These are phyloP conservation scores for Platycheirus rosarum DNA, from an alignment of 2,888 invertebrate genomes.

Conservation along the genomic window DNA sequence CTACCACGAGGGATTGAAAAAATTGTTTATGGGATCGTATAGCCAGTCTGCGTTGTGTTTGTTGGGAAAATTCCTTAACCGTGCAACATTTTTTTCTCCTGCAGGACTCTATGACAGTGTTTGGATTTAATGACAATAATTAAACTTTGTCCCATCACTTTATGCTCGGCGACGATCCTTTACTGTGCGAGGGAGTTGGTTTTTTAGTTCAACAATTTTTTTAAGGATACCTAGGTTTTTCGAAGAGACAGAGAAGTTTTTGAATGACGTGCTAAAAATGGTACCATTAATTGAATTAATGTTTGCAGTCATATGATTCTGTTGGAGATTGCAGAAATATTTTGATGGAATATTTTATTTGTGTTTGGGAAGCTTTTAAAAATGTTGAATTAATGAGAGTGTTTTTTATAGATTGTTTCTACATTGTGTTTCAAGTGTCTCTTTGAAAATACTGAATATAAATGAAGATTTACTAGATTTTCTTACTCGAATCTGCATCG, in stretches of 20 bases:
- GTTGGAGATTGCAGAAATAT: slow-evolving; percentile 7
- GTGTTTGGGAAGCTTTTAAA: not conserved
- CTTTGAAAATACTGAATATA: no score
- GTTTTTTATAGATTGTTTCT: not conserved
- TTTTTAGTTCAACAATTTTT: slow-evolving; percentile 46
- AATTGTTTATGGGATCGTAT: slow-evolving; percentile 71
- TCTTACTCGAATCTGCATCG: no score
- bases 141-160: slow-evolving; percentile 71
- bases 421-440: no score
- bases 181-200: slow-evolving; percentile 2
- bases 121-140: slow-evolving; percentile 73
- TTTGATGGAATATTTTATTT: slow-evolving; percentile 18
- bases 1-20: slow-evolving; percentile 38
- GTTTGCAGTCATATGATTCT: slow-evolving; percentile 44
- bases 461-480: no score
- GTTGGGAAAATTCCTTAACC: slow-evolving; percentile 38
- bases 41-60: slow-evolving; percentile 43
- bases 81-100: slow-evolving; percentile 53
- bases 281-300: slow-evolving; percentile 71
- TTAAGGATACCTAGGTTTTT: slow-evolving; percentile 46
- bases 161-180: slow-evolving; percentile 54
- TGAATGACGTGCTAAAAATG: slow-evolving; percentile 70
- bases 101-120: slow-evolving; percentile 49
- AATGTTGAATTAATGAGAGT: not conserved
- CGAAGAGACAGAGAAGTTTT: slow-evolving; percentile 40